Evolutionary conservation across 2,797 vertebrate species (phyloP), one percentile per base, ranked within the genome.

Genomic region (Typhlichthys subterraneus): DNA sequence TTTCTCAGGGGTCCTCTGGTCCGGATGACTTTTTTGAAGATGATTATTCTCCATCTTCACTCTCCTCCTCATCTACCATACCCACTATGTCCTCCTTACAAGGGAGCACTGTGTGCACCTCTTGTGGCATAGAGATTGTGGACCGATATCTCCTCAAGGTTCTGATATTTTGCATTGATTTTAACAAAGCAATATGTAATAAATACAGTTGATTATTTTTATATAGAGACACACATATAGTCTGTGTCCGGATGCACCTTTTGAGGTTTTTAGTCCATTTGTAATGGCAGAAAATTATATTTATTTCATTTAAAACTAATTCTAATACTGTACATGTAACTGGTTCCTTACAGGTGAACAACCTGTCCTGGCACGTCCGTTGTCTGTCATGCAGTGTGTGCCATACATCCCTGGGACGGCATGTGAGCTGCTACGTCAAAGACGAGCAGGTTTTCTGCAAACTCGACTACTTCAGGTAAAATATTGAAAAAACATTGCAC

Each of bases 401-500:
- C 83, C 93, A 94, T 63, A 96, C 95, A 0, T 97, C 97, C 6
- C 87, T 99, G 33, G 96, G 97, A 65, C 94, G 96, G 57, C 97
- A 99, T 7, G 95, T 96, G 33, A 99, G 96, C 92, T 99, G 97
- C 83, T 99, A 96, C 61, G 95, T 99, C 80, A 98, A 98, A 90
- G 96, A 98, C 53, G 95, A 94, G 82, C 95, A 98, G 71, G 94
- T 99, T 72, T 99, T 96, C 89, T 99, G 97, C 91, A 99, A 99
- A 89, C 93, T 99, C 0, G 97, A 99, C 89, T 99, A 99, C 87
- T 98, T 99, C 92, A 96, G 97, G 92, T 92, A 70, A n/a, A 47
- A 23, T 23, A 23, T 23, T 23, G 2, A 23, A 23, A 23, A 23
- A 2, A 2, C 2, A 23, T 23, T 23, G 19, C 19, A 23, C 19